Base-by-base conservation (phyloP, 2,797 vertebrate genomes). In the Neoniphon sammara region DNA sequence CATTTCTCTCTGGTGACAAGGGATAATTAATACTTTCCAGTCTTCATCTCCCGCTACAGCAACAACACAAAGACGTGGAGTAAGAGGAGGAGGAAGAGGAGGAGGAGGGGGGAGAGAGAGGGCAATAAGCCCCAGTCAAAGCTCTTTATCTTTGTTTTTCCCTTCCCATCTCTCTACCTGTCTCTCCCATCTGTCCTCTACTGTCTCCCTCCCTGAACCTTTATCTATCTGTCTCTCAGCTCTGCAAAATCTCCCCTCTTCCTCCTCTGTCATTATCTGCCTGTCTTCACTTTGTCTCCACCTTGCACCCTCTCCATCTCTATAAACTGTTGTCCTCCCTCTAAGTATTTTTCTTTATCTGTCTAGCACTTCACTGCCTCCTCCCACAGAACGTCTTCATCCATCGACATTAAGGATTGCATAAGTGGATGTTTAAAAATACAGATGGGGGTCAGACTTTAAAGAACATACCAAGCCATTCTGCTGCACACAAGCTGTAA, bases 131-230 rank as follows among this genome's bases (percentile, higher is more conserved):
- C 59, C 71, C 74, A 82, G 85, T 91, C 83, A 88, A 78, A 87
- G 77, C 80, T 83, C 67, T 91, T 87, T 81, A 90, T 91, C 88
- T 83, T 84, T 77, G 77, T 84, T 86, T 81, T 76, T 62, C 42
- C 56, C n/a, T 53, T 81, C 65, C 79, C 75, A 66, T 90, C 70
- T 80, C 49, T 71, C 71, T 78, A 67, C 77, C 77, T 64, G 77
- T 82, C 80, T 81, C 62, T 84, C 57, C 75, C 73, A 83, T 85
- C 86, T 70, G 77, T 86, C 81, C 70, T 81, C 65, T 44, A 59
- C 68, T 72, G 70, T 84, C 80, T 88, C 56, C 25, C 47, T 82
- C 64, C 59, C 63, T 66, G 27, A 78, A 59, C 57, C 73, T 77
- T 81, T 85, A 87, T 90, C 81, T 81, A 18, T 83, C 77, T 44